Base-by-base conservation (phyloP, 2,797 vertebrate genomes). In the Gephyroberyx darwinii region DNA sequence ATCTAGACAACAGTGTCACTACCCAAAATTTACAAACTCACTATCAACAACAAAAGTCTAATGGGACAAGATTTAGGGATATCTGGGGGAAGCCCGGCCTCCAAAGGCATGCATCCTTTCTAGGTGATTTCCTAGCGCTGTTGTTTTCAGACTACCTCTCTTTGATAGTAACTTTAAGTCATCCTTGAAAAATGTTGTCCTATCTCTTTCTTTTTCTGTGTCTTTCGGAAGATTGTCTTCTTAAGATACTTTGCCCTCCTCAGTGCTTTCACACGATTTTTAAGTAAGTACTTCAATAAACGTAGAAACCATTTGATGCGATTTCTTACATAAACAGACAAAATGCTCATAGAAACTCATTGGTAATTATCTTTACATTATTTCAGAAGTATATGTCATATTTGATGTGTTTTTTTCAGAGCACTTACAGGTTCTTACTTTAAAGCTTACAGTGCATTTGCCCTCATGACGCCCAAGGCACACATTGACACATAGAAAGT, bases 401-500 rank as follows among this genome's bases (percentile, higher is more conserved):
- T 62, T 53, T 10, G 43, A 50, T 61, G 8, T 75, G 59, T 71
- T 65, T 56, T 71, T 65, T 56, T 33, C 48, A 79, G 60, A 69
- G 37, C 13, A 17, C 22, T 63, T 12, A 30, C 4, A n/a, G 3
- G 41, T 61, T 79, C 69, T 73, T 62, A 56, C 17, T 78, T 48
- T 71, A 72, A 81, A 67, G 72, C 51, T 69, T 58, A 65, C 68
- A 68, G 58, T 81, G 72, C 69, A 30, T 79, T 74, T 72, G 67
- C 83, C 67, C 75, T 71, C 16, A 39, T 84, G 78, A 85, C 67
- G 81, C 78, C 83, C 55, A 22, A 51, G 67, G 82, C 75, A 75
- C 69, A 63, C 61, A 86, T 83, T 69, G 75, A 83, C 77, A 79
- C 66, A 80, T 73, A 78, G 68, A 74, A 65, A 69, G 45, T 81